Conservation (phyloP, 2,113 vertebrate species). For the Ahaetulla prasina region DNA sequence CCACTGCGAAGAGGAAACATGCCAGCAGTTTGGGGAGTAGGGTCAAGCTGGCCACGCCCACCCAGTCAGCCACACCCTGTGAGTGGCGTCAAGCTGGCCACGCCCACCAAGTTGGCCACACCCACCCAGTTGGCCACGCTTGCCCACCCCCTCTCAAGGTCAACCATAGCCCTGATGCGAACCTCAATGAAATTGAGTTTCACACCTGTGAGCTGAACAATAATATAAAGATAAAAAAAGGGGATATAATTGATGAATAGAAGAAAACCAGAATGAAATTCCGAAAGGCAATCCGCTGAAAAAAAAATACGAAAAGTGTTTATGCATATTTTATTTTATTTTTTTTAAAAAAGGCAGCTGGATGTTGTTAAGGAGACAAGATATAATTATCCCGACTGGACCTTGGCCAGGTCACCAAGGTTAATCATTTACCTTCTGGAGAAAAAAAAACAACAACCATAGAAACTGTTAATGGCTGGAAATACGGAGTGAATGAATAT, state of each 20-base stretch:
- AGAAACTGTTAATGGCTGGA: slow-evolving; percentile 48
- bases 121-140: too few relatives aligned
- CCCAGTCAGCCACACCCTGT: too few relatives aligned
- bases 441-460: slow-evolving; percentile 5
- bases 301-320: background rate
- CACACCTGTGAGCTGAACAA: background rate
- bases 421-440: slow-evolving; percentile 47
- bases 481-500: slow-evolving; percentile 36
- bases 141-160: too few relatives aligned
- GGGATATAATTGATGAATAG: background rate
- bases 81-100: too few relatives aligned
- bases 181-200: too few relatives aligned
- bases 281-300: background rate
- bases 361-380: slow-evolving; percentile 44
- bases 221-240: background rate
- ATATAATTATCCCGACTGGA: slow-evolving; percentile 37
- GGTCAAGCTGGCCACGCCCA: too few relatives aligned
- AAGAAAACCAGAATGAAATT: background rate
- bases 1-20: too few relatives aligned
- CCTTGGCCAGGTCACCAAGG: slow-evolving; percentile 38
- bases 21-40: too few relatives aligned
- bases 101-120: too few relatives aligned
- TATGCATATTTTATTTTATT: background rate
- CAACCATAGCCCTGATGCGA: too few relatives aligned
- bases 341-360: background rate